phyloP scores from a whole-genome alignment of 37 sponge, comb jelly and placozoan species.

The Beroe forskalii region DNA sequence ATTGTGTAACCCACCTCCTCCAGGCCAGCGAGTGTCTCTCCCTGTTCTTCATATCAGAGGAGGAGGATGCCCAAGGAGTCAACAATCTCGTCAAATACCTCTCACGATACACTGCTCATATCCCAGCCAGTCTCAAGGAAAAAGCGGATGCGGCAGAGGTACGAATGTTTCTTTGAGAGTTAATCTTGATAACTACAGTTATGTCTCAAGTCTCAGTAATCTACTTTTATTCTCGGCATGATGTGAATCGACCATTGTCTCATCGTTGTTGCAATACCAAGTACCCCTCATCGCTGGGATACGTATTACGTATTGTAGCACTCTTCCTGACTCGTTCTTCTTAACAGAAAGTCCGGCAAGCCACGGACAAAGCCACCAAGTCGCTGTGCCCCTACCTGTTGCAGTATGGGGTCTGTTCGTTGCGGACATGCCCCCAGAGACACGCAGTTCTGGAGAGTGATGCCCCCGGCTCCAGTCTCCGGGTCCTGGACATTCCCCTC shows the following conservation, averaged over 20 bases:
- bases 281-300: too few relatives aligned
- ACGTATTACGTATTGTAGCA: too few relatives aligned
- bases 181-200: too few relatives aligned
- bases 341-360: not conserved
- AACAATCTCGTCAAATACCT: conserved; percentile 53
- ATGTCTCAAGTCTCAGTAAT: too few relatives aligned
- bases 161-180: too few relatives aligned
- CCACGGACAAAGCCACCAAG: not conserved
- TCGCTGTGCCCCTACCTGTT: not conserved
- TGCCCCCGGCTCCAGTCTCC: conserved; percentile 28
- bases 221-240: too few relatives aligned
- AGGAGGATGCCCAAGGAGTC: conserved; percentile 16
- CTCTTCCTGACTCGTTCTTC: not conserved
- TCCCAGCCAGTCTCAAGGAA: not conserved
- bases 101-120: not conserved
- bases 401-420: conserved; percentile 16
- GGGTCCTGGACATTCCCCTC: not conserved
- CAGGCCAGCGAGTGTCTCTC: conserved; percentile 46
- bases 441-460: conserved; percentile 3
- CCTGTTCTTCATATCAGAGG: not conserved
- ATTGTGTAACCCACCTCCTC: not conserved
- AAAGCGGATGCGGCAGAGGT: conserved; percentile 13
- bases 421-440: not conserved
- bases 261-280: too few relatives aligned
- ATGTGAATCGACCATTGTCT: too few relatives aligned